These are phyloP conservation scores for Eufriesea mexicana DNA, from an alignment of 1,140 invertebrate species.

Conservation along the genomic window DNA sequence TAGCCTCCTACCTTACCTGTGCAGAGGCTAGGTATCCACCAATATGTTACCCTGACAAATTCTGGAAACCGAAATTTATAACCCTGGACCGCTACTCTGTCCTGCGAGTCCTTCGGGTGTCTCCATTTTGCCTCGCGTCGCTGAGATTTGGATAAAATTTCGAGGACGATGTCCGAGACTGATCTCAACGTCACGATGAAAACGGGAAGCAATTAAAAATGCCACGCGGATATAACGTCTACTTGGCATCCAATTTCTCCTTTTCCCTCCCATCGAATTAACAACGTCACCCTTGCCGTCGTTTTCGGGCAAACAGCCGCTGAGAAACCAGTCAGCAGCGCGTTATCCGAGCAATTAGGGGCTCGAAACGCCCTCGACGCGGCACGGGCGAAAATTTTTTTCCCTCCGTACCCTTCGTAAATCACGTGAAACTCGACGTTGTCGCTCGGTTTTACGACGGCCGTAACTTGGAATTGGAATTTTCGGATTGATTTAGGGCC, in stretches of 20 bases:
- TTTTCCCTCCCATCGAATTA: background rate
- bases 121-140: slow-evolving; percentile 37
- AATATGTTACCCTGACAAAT: slow-evolving; percentile 72
- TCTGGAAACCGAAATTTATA: slow-evolving; percentile 71
- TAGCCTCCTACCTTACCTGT: slow-evolving; percentile 28
- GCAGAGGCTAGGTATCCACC: slow-evolving; percentile 35
- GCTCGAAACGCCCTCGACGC: background rate
- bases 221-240: too few species aligned
- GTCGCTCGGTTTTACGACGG: slow-evolving; percentile 35
- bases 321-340: background rate
- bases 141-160: background rate
- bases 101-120: background rate
- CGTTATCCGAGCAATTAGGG: slow-evolving; percentile 32
- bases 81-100: slow-evolving; percentile 14
- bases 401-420: slow-evolving; percentile 32
- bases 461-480: slow-evolving; percentile 29
- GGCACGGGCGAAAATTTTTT: slow-evolving; percentile 16
- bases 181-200: background rate
- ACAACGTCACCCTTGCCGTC: background rate
- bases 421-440: slow-evolving; percentile 48
- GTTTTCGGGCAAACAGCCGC: background rate
- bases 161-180: background rate
- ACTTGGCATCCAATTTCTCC: background rate
- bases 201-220: background rate
- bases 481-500: slow-evolving; percentile 24